These are phyloP conservation scores for Melikaiella ostensackeni DNA, from an alignment of 2,888 invertebrate species.

Conservation along the genomic window DNA sequence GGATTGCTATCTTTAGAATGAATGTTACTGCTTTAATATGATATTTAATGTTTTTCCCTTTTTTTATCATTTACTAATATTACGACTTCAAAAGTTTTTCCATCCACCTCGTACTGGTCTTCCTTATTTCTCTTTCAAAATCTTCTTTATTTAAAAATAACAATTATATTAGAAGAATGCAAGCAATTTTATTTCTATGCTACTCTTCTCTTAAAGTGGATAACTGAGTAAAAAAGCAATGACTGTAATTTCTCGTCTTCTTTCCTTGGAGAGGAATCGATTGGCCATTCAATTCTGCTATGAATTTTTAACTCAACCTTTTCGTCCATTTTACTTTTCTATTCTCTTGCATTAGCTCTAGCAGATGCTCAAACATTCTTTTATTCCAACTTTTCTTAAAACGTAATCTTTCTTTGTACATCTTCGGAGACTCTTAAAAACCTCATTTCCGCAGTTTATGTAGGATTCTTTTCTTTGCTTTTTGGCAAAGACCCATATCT, in stretches of 20 bases:
- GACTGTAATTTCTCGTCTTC: slow-evolving; percentile 5
- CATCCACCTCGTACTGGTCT: too few relatives aligned
- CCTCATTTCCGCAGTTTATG: slow-evolving; percentile 35
- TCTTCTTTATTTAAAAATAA: neutral
- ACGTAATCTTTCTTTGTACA: slow-evolving; percentile 28
- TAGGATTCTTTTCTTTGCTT: neutral
- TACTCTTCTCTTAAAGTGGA: neutral
- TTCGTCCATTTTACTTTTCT: neutral
- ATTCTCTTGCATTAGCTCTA: slow-evolving; percentile 23
- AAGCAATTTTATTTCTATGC: slow-evolving; percentile 1
- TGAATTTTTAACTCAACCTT: slow-evolving; percentile 29
- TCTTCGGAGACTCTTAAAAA: slow-evolving; percentile 24
- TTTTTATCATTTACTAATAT: too few relatives aligned
- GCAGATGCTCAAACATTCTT: slow-evolving; percentile 4
- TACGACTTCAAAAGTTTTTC: too few relatives aligned
- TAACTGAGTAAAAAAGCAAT: neutral
- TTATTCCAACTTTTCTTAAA: slow-evolving; percentile 16
- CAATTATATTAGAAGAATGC: neutral
- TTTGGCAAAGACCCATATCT: slow-evolving; percentile 35
- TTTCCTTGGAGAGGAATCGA: slow-evolving; percentile 26
- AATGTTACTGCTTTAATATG: too few relatives aligned
- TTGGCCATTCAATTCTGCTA: slow-evolving; percentile 28
- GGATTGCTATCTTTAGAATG: too few relatives aligned
- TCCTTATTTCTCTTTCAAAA: too few relatives aligned
- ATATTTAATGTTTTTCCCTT: too few relatives aligned